phyloP scores from a whole-genome alignment of 2,888 invertebrate genomes.

The Prosapia bicincta region DNA sequence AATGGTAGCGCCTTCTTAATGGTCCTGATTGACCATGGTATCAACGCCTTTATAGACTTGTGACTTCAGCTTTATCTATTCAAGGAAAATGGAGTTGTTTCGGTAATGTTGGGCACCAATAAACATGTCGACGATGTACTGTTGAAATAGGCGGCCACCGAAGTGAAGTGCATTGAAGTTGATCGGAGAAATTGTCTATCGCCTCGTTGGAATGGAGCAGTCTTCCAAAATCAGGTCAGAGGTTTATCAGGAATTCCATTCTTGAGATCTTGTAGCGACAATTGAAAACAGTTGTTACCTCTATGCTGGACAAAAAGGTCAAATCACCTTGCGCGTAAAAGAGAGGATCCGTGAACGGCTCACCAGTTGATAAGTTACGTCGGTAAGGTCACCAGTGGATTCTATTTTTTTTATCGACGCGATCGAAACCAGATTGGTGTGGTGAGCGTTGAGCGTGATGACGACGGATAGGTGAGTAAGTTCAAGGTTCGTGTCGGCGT shows the following conservation, averaged over 20 bases:
- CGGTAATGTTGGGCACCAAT: not conserved
- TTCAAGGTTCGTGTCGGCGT: not conserved
- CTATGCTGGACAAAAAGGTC: not conserved
- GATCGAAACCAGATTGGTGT: not conserved
- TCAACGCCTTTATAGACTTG: constrained; percentile 3
- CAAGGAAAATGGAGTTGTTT: not conserved
- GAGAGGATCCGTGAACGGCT: not conserved
- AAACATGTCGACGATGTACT: not conserved
- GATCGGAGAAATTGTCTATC: not conserved
- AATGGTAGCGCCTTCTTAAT: not conserved
- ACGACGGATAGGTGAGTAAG: too few species aligned
- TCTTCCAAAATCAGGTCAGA: not conserved
- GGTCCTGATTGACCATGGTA: not conserved
- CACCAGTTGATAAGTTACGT: not conserved
- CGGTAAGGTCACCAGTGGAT: not conserved
- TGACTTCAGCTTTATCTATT: not conserved
- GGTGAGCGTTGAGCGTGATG: too few species aligned
- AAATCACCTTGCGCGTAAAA: not conserved
- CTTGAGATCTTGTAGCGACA: not conserved
- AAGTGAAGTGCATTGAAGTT: not conserved
- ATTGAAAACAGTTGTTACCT: not conserved
- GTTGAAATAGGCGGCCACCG: not conserved
- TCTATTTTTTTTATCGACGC: not conserved
- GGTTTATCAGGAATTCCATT: not conserved
- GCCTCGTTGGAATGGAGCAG: not conserved